phyloP scores from a whole-genome alignment of 2,113 vertebrate genomes.

The Thryonomys swinderianus region DNA sequence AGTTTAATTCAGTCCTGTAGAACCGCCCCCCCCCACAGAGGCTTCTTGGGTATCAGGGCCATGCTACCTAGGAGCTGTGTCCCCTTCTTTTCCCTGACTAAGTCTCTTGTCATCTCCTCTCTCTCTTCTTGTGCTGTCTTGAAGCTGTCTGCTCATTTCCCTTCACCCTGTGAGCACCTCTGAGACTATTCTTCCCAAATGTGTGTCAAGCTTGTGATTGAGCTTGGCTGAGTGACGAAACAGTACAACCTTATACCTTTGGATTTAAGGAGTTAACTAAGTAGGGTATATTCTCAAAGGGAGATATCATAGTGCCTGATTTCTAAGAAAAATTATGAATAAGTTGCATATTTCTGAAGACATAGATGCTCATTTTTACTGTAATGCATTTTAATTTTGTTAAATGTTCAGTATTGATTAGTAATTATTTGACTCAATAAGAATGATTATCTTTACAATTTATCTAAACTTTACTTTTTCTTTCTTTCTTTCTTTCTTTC shows the following conservation, averaged over 20 bases:
- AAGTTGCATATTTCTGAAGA: neutral
- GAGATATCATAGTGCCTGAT: neutral
- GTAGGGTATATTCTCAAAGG: neutral
- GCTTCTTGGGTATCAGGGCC: accelerated
- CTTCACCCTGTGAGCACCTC: neutral
- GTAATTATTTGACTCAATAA: neutral
- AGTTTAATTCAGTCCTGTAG: neutral
- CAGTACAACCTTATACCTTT: neutral
- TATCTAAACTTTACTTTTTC: neutral
- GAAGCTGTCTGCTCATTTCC: neutral
- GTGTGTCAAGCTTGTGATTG: neutral
- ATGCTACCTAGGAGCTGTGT: neutral
- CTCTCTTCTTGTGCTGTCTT: neutral
- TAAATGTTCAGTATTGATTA: neutral
- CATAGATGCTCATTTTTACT: neutral
- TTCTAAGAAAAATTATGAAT: neutral
- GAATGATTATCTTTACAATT: constrained; percentile 4
- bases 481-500: too few relatives aligned
- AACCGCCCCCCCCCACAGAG: neutral
- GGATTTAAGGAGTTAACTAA: neutral
- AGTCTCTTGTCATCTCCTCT: neutral
- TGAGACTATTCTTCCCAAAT: neutral
- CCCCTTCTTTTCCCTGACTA: neutral
- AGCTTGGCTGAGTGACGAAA: neutral
- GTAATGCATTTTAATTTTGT: neutral